Evolutionary conservation across 2,888 invertebrate genomes (phyloP).

Genomic region (Eupeodes latifasciatus): DNA sequence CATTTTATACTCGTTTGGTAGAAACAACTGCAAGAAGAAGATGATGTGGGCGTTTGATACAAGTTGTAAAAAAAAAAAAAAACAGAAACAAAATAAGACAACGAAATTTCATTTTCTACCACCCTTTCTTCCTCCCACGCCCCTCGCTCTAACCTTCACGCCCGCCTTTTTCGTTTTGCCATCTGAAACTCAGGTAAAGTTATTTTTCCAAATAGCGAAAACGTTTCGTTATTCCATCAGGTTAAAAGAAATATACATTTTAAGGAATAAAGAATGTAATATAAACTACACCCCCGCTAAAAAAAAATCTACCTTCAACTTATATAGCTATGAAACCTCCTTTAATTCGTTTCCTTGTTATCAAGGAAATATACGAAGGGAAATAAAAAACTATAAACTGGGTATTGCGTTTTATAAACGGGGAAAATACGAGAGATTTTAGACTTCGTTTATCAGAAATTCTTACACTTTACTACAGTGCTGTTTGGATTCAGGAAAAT

Average conservation of each 20-base stretch:
- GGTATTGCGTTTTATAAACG: constrained; percentile 6
- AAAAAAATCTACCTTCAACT: background rate
- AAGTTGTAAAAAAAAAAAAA: background rate
- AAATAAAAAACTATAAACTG: background rate
- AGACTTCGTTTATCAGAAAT: no score
- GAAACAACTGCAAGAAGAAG: constrained; percentile 15
- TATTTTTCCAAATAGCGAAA: background rate
- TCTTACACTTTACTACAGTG: background rate
- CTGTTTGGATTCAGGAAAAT: background rate
- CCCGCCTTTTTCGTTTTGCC: background rate
- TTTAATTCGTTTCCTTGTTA: constrained; percentile 67
- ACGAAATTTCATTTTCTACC: constrained; percentile 31
- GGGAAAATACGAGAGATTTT: constrained; percentile 19
- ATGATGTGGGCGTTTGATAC: constrained; percentile 39
- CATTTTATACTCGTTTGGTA: background rate
- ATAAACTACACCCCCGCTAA: constrained; percentile 38
- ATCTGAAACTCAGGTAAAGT: constrained; percentile 4
- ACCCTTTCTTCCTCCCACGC: background rate
- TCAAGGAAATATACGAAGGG: constrained; percentile 20
- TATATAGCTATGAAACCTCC: constrained; percentile 26
- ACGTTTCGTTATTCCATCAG: background rate
- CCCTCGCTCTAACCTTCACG: background rate
- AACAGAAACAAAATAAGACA: constrained; percentile 5
- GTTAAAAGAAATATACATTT: constrained; percentile 50
- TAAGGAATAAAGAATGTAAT: constrained; percentile 41